These are phyloP conservation scores for Parascotia fuliginaria DNA, from an alignment of 2,888 invertebrate genomes.

Conservation along the genomic window DNA sequence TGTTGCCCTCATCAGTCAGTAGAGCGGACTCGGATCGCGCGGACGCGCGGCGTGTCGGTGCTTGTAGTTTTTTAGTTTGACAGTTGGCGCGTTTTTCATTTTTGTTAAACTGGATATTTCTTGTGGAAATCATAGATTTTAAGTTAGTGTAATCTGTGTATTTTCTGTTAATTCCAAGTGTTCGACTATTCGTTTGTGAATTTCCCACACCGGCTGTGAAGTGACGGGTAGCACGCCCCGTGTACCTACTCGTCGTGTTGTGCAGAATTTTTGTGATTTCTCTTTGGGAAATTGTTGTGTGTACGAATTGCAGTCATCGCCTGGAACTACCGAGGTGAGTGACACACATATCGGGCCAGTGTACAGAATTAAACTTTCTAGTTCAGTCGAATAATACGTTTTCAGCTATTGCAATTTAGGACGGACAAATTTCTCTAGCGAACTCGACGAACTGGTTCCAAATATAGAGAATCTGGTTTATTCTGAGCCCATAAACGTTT, in stretches of 20 bases:
- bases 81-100: constrained; percentile 85
- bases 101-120: constrained; percentile 70
- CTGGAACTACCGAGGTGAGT: constrained; percentile 71
- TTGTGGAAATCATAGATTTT: constrained; percentile 83
- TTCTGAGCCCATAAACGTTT: constrained; percentile 46
- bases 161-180: constrained; percentile 78
- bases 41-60: constrained; percentile 81
- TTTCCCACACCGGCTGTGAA: constrained; percentile 78
- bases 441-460: constrained; percentile 68
- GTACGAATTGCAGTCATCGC: constrained; percentile 59
- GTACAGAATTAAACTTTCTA: constrained; percentile 35
- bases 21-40: constrained; percentile 83
- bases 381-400: constrained; percentile 19
- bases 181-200: constrained; percentile 80
- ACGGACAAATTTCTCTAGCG: constrained; percentile 63
- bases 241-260: constrained; percentile 70
- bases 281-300: constrained; percentile 69
- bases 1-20: constrained; percentile 72
- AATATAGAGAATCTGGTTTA: constrained; percentile 71
- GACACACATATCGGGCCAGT: constrained; percentile 34
- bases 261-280: constrained; percentile 80
- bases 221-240: constrained; percentile 77
- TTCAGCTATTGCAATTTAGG: constrained; percentile 53
- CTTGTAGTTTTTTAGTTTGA: constrained; percentile 86
- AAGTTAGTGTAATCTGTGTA: constrained; percentile 83